These are phyloP conservation scores for Amphiprion percula DNA, from an alignment of 2,113 vertebrate genomes.

Conservation along the genomic window DNA sequence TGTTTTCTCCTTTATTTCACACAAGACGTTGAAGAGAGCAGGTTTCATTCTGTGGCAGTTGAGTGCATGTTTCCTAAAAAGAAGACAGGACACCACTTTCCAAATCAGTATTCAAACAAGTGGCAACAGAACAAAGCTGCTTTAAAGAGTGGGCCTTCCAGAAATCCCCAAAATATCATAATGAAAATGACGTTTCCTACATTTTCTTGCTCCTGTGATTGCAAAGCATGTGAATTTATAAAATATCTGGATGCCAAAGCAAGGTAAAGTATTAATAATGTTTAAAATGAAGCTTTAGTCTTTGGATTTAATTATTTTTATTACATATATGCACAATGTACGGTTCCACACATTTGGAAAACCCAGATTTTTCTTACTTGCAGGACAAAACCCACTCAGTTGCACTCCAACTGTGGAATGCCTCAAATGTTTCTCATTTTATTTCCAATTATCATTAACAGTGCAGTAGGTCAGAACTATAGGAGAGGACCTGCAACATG, in stretches of 20 bases:
- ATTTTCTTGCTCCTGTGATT: neutral
- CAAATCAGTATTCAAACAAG: slow-evolving; percentile 67
- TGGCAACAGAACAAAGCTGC: slow-evolving; percentile 46
- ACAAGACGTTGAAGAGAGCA: slow-evolving; percentile 86
- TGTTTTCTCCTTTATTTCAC: slow-evolving; percentile 87
- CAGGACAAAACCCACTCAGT: neutral
- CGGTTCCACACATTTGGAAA: neutral
- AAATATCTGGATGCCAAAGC: neutral
- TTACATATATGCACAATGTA: neutral
- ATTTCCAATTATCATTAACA: neutral
- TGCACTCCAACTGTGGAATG: neutral
- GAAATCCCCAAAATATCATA: slow-evolving; percentile 1
- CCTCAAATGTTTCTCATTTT: neutral
- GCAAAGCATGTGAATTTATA: neutral
- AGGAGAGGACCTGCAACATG: slow-evolving; percentile 60
- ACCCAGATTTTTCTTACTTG: neutral
- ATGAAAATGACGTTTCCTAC: neutral
- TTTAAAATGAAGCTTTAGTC: neutral
- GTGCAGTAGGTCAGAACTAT: slow-evolving; percentile 8
- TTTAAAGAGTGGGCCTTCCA: neutral
- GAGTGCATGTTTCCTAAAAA: slow-evolving; percentile 85
- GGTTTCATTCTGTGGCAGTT: slow-evolving; percentile 88
- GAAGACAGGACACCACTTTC: slow-evolving; percentile 61
- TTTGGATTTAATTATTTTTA: neutral
- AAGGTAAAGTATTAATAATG: neutral